Conservation (phyloP, 2,113 vertebrate species). For the Kobus ellipsiprymnus region DNA sequence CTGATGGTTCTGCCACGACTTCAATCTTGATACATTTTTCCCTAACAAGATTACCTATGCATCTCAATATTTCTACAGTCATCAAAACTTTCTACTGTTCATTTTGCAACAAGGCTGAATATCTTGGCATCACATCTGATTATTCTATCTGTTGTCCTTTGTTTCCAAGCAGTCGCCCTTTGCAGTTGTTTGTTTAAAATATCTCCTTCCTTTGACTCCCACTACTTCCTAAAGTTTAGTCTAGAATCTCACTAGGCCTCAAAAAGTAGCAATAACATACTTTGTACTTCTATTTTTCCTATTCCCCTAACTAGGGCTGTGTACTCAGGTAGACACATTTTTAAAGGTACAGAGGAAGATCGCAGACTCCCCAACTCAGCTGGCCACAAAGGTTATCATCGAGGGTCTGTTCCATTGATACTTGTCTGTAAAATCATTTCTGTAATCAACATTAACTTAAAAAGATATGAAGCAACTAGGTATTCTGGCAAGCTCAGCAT, state of each 20-base stretch:
- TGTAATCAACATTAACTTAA: neutral
- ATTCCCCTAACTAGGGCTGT: neutral
- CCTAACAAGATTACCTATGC: neutral
- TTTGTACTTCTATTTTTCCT: neutral
- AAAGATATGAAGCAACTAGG: neutral
- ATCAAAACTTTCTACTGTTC: neutral
- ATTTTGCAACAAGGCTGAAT: neutral
- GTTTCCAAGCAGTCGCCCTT: neutral
- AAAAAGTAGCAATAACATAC: neutral
- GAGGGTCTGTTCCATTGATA: neutral
- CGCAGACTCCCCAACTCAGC: neutral
- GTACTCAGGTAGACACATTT: neutral
- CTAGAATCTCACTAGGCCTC: neutral
- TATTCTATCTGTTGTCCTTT: neutral
- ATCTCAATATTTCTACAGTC: neutral
- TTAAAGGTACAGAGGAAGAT: neutral
- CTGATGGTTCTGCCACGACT: neutral
- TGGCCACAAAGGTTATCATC: neutral
- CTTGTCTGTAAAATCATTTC: neutral
- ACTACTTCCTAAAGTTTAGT: neutral
- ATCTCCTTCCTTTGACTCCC: neutral
- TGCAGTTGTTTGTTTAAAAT: neutral
- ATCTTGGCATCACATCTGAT: neutral
- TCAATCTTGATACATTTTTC: neutral
- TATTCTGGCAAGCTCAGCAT: neutral